These are phyloP conservation scores for Stenodera caucasica DNA, from an alignment of 2,888 invertebrate species.

Conservation along the genomic window DNA sequence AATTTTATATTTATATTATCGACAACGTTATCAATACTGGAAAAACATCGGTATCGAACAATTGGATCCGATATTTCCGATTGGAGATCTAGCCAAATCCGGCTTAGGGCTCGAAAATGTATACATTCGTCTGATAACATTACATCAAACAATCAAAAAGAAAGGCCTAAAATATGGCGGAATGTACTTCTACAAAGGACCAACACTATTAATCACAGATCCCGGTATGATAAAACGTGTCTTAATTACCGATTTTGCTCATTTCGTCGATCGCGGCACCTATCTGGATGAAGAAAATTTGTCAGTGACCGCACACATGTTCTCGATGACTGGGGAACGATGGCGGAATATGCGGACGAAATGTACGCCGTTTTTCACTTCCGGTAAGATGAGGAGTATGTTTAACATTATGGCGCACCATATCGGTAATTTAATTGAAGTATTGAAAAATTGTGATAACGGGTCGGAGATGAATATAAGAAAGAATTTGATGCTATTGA, in stretches of 20 bases:
- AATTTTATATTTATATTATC: constrained; percentile 16
- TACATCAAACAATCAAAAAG: constrained; percentile 30
- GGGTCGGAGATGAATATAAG: constrained; percentile 17
- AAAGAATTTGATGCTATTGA: constrained; percentile 17
- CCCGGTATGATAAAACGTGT: constrained; percentile 39
- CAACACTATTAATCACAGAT: constrained; percentile 36
- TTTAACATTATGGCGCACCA: constrained; percentile 14
- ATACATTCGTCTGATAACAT: constrained; percentile 9
- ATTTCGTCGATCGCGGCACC: constrained; percentile 32
- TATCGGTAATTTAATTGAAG: constrained; percentile 11
- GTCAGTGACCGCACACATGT: constrained; percentile 20
- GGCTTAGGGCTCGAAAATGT: constrained; percentile 14
- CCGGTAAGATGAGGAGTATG: constrained; percentile 23
- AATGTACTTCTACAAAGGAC: constrained; percentile 31
- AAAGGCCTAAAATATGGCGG: constrained; percentile 27
- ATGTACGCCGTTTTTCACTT: constrained; percentile 20
- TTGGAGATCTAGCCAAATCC: constrained; percentile 12
- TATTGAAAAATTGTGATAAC: constrained; percentile 4
- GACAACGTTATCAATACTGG: constrained; percentile 21
- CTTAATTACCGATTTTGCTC: constrained; percentile 40
- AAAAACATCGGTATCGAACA: constrained; percentile 14
- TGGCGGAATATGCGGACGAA: constrained; percentile 20
- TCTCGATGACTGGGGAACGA: constrained; percentile 19
- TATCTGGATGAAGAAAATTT: constrained; percentile 16
- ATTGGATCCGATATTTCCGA: constrained; percentile 16